Evolutionary conservation across 2,888 invertebrate genomes (phyloP), one percentile per base, ranked within the genome.

Genomic region (Sminthurides aquaticus): DNA sequence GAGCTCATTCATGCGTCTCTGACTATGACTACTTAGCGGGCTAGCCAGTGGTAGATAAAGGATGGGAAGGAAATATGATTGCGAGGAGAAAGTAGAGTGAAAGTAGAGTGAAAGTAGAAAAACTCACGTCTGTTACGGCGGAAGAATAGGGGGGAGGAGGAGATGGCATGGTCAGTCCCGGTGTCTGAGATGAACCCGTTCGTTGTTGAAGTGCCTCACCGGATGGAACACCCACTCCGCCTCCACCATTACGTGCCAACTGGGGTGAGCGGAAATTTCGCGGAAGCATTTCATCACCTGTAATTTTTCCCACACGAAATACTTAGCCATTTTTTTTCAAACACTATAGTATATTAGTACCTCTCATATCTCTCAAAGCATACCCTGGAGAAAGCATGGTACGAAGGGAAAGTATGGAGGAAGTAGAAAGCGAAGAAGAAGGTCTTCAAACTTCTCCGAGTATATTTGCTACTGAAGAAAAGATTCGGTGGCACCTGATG

Each of bases 101-200:
- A 43, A 15, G 18, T n/a, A n/a, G n/a, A n/a, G n/a, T n/a, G n/a
- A n/a, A n/a, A n/a, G n/a, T n/a, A n/a, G n/a, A n/a, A n/a, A n/a
- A 57, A 15, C 62, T 65, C 56, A 70, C 70, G 64, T 71, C 71
- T 22, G 68, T 70, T 22, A 69, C 65, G n/a, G 71, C 68, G 58
- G 71, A 65, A 15, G 69, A 60, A 25, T 72, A 72, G 34, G 73
- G 71, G n/a, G 71, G 71, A 25, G 73, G 71, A 20, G 73, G 73
- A 2, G 73, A 72, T 29, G 73, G 69, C 64, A 72, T 69, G 27
- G 70, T 66, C 62, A 69, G 68, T 29, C 67, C 65, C 29, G 61
- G 54, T 24, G 64, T 55, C 49, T 57, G 64, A 20, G 64, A 34
- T 34, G 43, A 34, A 22, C 20, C 20, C 5, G 52, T 15, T 22